phyloP scores from a whole-genome alignment of 2,113 vertebrate species.

The Sminthopsis crassicaudata region DNA sequence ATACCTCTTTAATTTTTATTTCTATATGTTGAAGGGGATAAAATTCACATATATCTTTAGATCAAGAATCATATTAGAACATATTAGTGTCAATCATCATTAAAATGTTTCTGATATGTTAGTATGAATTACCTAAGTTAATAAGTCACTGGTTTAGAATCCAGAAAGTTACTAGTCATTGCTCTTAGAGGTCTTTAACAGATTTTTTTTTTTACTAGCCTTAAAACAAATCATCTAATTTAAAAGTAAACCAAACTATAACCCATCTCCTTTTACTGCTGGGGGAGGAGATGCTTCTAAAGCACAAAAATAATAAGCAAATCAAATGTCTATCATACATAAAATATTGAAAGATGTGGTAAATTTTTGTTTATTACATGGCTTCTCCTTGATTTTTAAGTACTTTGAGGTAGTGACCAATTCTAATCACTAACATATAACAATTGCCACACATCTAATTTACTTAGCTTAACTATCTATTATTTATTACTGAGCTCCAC shows the following conservation, averaged over 20 bases:
- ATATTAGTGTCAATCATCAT: no score
- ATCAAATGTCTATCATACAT: background rate
- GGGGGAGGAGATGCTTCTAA: background rate
- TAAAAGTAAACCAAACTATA: background rate
- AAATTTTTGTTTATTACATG: no score
- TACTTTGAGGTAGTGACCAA: background rate
- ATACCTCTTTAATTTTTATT: conserved; percentile 29
- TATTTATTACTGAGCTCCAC: background rate
- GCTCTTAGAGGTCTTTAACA: background rate
- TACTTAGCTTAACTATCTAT: background rate
- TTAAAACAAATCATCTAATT: conserved; percentile 18
- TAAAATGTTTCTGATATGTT: background rate
- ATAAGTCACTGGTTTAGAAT: background rate
- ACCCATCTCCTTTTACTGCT: background rate
- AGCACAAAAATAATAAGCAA: background rate
- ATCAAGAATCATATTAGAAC: background rate
- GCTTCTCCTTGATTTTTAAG: background rate
- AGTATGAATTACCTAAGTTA: background rate
- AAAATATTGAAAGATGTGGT: background rate
- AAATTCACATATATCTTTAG: background rate
- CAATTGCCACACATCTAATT: background rate
- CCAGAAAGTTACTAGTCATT: background rate
- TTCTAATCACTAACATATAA: background rate
- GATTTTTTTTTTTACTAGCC: background rate
- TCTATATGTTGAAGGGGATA: conserved; percentile 1